These are phyloP conservation scores for Tetranychus cinnabarinus DNA, from an alignment of 1,140 invertebrate species.

Conservation along the genomic window DNA sequence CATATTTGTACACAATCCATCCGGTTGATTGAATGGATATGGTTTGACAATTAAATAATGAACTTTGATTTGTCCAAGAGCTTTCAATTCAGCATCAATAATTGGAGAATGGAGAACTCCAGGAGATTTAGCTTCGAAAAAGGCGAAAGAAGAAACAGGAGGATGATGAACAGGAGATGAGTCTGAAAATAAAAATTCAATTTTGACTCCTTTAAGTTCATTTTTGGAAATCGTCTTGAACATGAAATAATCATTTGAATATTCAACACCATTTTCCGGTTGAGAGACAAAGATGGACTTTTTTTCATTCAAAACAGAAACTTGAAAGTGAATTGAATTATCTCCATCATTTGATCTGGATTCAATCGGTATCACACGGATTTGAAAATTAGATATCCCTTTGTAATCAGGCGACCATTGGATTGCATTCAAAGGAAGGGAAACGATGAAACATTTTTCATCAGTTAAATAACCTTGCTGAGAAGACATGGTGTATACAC, in stretches of 20 bases:
- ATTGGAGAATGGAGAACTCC: neutral
- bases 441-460: too few relatives aligned
- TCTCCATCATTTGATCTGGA: neutral
- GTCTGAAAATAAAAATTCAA: neutral
- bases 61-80: neutral
- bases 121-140: neutral
- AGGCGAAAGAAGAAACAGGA: neutral
- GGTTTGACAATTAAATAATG: neutral
- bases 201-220: neutral
- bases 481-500: too few relatives aligned
- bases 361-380: too few relatives aligned
- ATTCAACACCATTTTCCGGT: neutral
- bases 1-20: neutral
- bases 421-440: too few relatives aligned
- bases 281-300: neutral
- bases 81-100: neutral
- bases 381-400: too few relatives aligned
- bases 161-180: neutral
- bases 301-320: neutral
- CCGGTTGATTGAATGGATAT: neutral
- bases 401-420: too few relatives aligned
- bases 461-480: too few relatives aligned
- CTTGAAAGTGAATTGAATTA: neutral
- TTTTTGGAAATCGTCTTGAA: too few relatives aligned
- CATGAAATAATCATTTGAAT: neutral